Evolutionary conservation across 1,140 invertebrate species (phyloP).

Genomic region (Stegodyphus dumicola): DNA sequence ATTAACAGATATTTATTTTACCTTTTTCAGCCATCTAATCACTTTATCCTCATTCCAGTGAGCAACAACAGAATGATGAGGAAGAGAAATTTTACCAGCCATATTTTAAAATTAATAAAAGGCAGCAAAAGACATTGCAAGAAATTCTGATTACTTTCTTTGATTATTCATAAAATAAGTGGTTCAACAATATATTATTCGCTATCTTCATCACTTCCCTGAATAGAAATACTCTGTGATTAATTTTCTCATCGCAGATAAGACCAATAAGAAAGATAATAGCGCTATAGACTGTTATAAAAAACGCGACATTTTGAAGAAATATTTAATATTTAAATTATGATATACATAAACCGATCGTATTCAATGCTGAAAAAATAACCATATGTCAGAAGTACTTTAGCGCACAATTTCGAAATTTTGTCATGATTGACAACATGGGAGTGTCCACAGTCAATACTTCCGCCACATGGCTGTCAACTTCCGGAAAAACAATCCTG

Average conservation of each 20-base stretch:
- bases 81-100: conserved; percentile 38
- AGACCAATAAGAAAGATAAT: too few relatives aligned
- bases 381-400: not conserved
- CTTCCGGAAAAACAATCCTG: conserved; percentile 42
- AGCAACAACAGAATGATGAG: conserved; percentile 19
- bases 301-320: too few relatives aligned
- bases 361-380: not conserved
- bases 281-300: too few relatives aligned
- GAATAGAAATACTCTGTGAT: too few relatives aligned
- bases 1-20: not conserved
- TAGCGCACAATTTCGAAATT: conserved; percentile 9
- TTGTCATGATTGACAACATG: not conserved
- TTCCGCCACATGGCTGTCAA: conserved; percentile 42
- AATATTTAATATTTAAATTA: too few relatives aligned
- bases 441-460: conserved; percentile 30
- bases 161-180: too few relatives aligned
- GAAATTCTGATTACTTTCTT: too few relatives aligned
- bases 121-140: too few relatives aligned
- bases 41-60: conserved; percentile 50
- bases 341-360: too few relatives aligned
- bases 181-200: too few relatives aligned
- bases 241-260: too few relatives aligned
- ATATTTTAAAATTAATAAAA: not conserved
- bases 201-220: too few relatives aligned
- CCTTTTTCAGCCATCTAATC: conserved; percentile 48